These are phyloP conservation scores for Hydrolagus colliei DNA, from an alignment of 2,797 vertebrate species.

Conservation along the genomic window DNA sequence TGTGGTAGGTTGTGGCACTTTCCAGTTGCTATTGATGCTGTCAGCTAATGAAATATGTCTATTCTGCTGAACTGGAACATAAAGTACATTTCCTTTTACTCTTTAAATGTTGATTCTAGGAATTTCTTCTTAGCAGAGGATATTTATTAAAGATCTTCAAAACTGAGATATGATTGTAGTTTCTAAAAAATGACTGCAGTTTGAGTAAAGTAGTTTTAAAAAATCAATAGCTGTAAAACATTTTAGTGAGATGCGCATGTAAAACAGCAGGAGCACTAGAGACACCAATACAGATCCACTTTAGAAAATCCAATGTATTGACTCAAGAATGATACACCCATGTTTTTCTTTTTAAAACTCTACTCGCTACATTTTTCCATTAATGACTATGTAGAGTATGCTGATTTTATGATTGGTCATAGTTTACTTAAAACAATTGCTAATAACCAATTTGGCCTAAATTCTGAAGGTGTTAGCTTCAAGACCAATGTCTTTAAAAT, in stretches of 20 bases:
- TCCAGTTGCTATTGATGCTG: too few species aligned
- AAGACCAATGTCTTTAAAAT: too few species aligned
- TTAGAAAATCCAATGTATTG: constrained; percentile 1
- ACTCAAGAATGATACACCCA: constrained; percentile 10
- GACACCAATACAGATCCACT: constrained; percentile 1
- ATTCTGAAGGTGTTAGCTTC: too few species aligned
- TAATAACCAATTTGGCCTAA: too few species aligned
- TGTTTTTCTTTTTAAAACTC: not conserved
- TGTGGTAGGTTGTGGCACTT: too few species aligned
- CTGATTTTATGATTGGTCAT: not conserved
- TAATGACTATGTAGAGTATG: not conserved
- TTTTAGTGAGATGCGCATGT: not conserved
- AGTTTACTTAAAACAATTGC: not conserved
- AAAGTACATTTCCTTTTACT: too few species aligned
- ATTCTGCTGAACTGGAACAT: too few species aligned
- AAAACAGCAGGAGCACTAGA: not conserved
- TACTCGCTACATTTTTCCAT: not conserved
- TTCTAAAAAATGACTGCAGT: not conserved
- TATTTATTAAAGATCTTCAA: too few species aligned
- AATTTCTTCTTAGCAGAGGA: too few species aligned
- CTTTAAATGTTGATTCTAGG: too few species aligned
- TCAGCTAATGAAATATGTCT: too few species aligned
- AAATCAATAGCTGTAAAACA: not conserved
- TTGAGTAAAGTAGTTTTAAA: not conserved
- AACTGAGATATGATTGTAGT: not conserved